Conservation (phyloP, 2,797 vertebrate species). For the Peromyscus aztecus region DNA sequence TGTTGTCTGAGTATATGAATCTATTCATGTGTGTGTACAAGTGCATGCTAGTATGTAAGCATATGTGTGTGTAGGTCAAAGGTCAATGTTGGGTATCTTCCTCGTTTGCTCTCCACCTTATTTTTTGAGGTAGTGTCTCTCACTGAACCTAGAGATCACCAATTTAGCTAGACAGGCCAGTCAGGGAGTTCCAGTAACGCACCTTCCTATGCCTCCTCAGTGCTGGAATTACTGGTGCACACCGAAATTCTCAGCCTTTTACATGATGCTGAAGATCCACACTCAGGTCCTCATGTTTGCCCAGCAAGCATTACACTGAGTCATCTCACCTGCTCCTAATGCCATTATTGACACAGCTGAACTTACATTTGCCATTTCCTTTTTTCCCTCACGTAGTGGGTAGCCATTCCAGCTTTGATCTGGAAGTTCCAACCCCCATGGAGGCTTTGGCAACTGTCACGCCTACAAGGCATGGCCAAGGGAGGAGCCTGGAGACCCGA, state of each 20-base stretch:
- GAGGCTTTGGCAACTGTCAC: too few species aligned
- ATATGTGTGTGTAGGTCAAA: neutral
- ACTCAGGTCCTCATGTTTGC: neutral
- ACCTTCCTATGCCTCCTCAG: neutral
- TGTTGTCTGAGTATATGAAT: neutral
- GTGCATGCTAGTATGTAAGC: neutral
- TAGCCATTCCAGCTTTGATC: too few species aligned
- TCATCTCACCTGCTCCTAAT: neutral
- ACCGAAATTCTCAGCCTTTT: neutral
- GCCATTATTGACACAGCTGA: neutral
- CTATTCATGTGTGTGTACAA: neutral
- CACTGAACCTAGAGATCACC: neutral
- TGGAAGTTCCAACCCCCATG: too few species aligned
- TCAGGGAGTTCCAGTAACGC: neutral
- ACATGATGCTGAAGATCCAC: neutral
- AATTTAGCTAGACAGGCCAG: neutral
- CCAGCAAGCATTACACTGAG: neutral
- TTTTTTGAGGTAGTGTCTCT: neutral
- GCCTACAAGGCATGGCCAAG: too few species aligned
- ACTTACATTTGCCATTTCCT: neutral
- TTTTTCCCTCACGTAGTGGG: neutral
- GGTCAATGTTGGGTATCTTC: neutral
- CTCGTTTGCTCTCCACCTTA: neutral
- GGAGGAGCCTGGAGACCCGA: too few species aligned
- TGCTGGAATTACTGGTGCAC: neutral